Conservation (phyloP, 2,113 vertebrate species). For the Herpailurus yagouaroundi region DNA sequence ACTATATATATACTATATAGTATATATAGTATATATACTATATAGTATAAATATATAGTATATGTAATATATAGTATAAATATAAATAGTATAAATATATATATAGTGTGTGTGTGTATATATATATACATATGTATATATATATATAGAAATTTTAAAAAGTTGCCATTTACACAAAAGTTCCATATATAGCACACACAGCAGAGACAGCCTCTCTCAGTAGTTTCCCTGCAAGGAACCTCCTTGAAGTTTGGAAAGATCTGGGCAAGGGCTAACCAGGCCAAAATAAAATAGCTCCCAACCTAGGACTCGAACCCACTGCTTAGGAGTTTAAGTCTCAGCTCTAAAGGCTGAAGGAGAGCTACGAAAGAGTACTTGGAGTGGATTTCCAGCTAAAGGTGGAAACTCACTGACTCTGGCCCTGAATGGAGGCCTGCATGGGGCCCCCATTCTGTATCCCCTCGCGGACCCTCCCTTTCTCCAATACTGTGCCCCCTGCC, state of each 20-base stretch:
- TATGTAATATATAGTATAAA: too few species aligned
- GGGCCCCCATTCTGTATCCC: not conserved
- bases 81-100: too few species aligned
- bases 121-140: too few species aligned
- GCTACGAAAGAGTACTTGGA: not conserved
- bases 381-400: not conserved
- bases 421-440: not conserved
- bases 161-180: not conserved
- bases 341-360: not conserved
- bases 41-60: too few species aligned
- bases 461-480: too few species aligned
- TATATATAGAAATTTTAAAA: not conserved
- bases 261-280: not conserved
- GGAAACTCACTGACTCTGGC: not conserved
- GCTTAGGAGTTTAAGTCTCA: not conserved
- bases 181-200: not conserved
- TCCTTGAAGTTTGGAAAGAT: not conserved
- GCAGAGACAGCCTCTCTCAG: not conserved
- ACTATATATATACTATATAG: too few species aligned
- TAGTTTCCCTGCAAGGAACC: not conserved
- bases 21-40: too few species aligned
- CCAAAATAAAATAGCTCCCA: not conserved
- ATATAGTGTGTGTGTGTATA: accelerated
- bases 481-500: too few species aligned
- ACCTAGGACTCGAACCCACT: not conserved